A percentile compares a stretch with the other conserved stretches of the same genome.
phyloP scores from a whole-genome alignment of 2,888 invertebrate genomes.

The Seira sanloemensis region DNA sequence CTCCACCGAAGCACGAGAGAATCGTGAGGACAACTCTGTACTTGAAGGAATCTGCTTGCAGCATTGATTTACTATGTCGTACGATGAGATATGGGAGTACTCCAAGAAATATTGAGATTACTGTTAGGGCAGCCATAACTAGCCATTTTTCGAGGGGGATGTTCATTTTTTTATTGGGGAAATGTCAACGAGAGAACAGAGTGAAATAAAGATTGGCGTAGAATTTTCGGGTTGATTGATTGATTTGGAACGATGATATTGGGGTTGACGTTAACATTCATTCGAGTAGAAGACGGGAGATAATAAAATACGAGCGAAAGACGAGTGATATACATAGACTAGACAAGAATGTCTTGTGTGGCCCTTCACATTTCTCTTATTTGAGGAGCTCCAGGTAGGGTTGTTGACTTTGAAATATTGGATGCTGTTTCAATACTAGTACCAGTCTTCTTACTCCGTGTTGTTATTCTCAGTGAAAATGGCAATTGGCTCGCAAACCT shows the following conservation, averaged over 20 bases:
- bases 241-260: background rate
- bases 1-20: slow-evolving; percentile 87
- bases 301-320: background rate
- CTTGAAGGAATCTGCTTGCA: slow-evolving; percentile 34
- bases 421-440: background rate
- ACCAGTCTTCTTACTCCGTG: background rate
- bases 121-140: slow-evolving; percentile 68
- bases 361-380: background rate
- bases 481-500: background rate
- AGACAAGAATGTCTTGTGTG: background rate
- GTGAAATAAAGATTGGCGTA: no score
- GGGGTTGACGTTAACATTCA: background rate
- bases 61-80: slow-evolving; percentile 42
- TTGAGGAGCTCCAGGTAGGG: background rate
- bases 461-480: background rate
- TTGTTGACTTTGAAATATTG: background rate
- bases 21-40: slow-evolving; percentile 79
- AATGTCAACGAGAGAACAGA: background rate
- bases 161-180: slow-evolving; percentile 39
- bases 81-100: slow-evolving; percentile 64
- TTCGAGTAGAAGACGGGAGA: background rate
- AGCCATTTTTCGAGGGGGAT: slow-evolving; percentile 69
- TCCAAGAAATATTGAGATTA: slow-evolving; percentile 69
- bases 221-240: background rate
- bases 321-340: background rate